Base-by-base conservation (phyloP, 2,888 invertebrate genomes). In the Rhingia campestris region DNA sequence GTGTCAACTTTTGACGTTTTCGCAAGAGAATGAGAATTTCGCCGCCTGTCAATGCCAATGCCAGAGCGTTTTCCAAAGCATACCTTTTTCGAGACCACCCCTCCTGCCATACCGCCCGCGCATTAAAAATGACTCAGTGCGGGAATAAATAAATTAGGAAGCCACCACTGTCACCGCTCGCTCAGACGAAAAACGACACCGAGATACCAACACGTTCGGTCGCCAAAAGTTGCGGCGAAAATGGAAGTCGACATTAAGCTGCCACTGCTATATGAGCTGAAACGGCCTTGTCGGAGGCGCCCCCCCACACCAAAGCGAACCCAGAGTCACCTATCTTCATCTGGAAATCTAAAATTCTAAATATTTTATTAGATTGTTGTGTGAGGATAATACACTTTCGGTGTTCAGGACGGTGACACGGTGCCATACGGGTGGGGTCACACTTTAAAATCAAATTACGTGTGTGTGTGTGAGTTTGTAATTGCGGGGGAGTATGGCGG, bases 291-390 rank as follows among this genome's bases (percentile, higher is more conserved):
- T 72, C 76, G 61, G 22, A 22, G 58, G n/a, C 33, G n/a, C 32
- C 33, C 4, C 32, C 4, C 35, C 35, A 9, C 6, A 37, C 47
- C 32, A 12, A 14, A 30, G 30, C 45, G 3, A n/a, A 1, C 30
- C 32, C 14, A 4, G 10, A 5, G 69, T 73, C 67, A 73, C 77
- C 73, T 58, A 56, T 80, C 82, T 80, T 84, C 70, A 63, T 49
- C 70, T 61, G 9, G 53, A 80, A 74, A 84, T 84, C 74, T 84
- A 66, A 84, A 84, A 84, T 84, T 84, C 84, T 84, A 84, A 84
- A 84, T 84, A 84, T 84, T 84, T 80, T 80, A 84, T 84, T 70
- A 84, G 84, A 84, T 66, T 80, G 84, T 70, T 84, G 69, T 74
- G 74, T 75, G 74, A 74, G 80, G 84, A 70, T 84, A 84, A 80